Base-by-base conservation (phyloP, 2,113 vertebrate species). In the Salminus brasiliensis region DNA sequence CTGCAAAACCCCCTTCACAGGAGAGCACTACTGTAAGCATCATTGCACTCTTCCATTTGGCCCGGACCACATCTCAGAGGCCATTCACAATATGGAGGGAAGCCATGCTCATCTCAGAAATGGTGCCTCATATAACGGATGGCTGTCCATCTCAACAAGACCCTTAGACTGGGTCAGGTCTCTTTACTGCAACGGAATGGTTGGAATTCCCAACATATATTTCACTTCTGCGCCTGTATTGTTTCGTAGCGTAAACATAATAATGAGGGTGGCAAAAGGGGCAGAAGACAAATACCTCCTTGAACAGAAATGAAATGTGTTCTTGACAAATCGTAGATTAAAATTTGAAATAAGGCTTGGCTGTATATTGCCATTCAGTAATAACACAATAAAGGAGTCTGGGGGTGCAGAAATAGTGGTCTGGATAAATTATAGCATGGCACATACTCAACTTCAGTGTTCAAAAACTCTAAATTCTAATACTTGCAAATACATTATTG, bases 21-120 rank as follows among this genome's bases (percentile, higher is more conserved):
- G 78, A 78, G 83, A 81, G 74, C 63, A 45, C 69, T 84, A 47
- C 70, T 81, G 30, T 74, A 84, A 81, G 83, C 78, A 70, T 81
- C 74, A 84, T 67, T 81, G 66, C 74, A 66, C 83, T 78, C 34
- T 39, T 74, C 70, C 69, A 78, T 78, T 74, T 78, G 69, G 83
- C 72, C 63, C 34, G 36, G 70, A 49, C 76, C 66, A 63, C 49
- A 74, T 81, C 69, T 63, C 63, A 55, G 52, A 81, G 62, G 74
- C 79, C 36, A 77, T 62, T n/a, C 39, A 72, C 72, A 76, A 81
- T 84, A 71, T 80, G 74, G 82, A 78, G 70, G 66, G 78, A 81
- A 74, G 32, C 39, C 67, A 65, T 62, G 39, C 65, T 83, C 65
- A 71, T 75, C 77, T 83, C 65, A 41, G 68, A 13, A 75, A 79